A percentile compares a stretch with the other conserved stretches of the same genome.
These are phyloP conservation scores for Acanthochromis polyacanthus DNA, from an alignment of 2,113 vertebrate species.

Conservation along the genomic window DNA sequence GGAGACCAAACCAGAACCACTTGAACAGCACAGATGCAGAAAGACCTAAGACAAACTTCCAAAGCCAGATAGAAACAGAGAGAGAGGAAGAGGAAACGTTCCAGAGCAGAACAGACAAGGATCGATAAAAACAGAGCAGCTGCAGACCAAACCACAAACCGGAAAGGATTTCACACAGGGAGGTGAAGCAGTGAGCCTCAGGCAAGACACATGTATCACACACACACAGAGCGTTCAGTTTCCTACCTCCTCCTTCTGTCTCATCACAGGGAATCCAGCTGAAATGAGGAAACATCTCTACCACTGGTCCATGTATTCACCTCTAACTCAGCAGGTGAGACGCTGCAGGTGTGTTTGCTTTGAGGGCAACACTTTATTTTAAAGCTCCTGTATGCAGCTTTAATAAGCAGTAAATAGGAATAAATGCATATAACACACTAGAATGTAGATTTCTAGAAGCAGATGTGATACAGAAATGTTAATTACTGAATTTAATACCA, in stretches of 20 bases:
- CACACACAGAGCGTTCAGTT: slow-evolving; percentile 51
- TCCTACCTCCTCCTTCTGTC: slow-evolving; percentile 78
- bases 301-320: slow-evolving; percentile 57
- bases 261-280: slow-evolving; percentile 73
- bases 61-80: slow-evolving; percentile 28
- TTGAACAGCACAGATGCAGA: slow-evolving; percentile 65
- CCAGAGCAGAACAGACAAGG: slow-evolving; percentile 57
- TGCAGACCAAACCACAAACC: slow-evolving; percentile 60
- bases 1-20: slow-evolving; percentile 37
- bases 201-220: slow-evolving; percentile 56
- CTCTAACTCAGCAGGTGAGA: slow-evolving; percentile 16
- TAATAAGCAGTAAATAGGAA: too few species aligned
- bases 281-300: slow-evolving; percentile 66
- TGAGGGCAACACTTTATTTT: too few species aligned
- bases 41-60: slow-evolving; percentile 66
- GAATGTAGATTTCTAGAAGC: too few species aligned
- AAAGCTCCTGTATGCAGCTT: too few species aligned
- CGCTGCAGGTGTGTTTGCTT: background rate
- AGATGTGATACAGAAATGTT: too few species aligned
- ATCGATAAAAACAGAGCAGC: slow-evolving; percentile 57
- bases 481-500: too few species aligned
- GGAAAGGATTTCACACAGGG: slow-evolving; percentile 59
- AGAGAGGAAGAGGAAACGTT: slow-evolving; percentile 39
- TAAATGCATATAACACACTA: too few species aligned
- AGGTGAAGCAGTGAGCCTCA: slow-evolving; percentile 66